Conservation (phyloP, 35 echinoderm and acorn worm species). For the Lytechinus variegatus region DNA sequence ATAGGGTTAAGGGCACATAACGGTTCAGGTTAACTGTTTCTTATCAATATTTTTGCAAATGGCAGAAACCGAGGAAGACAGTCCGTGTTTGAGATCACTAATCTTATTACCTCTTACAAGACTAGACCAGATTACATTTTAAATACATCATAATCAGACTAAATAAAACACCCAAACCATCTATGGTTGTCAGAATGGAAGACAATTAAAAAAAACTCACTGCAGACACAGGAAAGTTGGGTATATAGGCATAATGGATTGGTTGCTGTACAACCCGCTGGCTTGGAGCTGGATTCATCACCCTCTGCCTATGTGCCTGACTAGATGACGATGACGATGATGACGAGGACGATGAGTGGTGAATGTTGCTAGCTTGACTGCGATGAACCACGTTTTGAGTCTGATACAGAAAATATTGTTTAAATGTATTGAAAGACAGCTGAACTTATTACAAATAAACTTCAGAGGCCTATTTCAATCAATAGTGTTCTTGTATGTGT, state of each 20-base stretch:
- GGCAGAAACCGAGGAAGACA: no score
- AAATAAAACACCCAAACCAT: background rate
- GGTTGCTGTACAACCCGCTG: slow-evolving; percentile 71
- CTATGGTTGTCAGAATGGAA: background rate
- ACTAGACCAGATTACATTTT: no score
- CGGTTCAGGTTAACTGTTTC: no score
- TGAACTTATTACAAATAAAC: no score
- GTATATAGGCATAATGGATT: slow-evolving; percentile 82
- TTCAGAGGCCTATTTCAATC: no score
- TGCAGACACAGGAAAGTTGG: slow-evolving; percentile 51
- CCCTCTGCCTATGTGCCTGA: slow-evolving; percentile 44
- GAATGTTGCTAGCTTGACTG: slow-evolving; percentile 31
- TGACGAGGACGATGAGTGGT: slow-evolving; percentile 28
- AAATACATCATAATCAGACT: background rate
- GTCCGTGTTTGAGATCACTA: no score
- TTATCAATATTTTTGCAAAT: no score
- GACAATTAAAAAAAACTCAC: background rate
- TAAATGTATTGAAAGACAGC: no score
- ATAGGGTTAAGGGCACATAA: no score
- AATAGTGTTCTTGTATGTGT: no score
- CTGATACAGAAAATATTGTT: background rate
- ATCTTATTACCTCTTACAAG: no score
- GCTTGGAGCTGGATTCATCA: slow-evolving; percentile 62
- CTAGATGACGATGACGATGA: background rate
- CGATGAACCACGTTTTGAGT: slow-evolving; percentile 21